Conservation (phyloP, 2,797 vertebrate genomes). For the Crotalus adamanteus region DNA sequence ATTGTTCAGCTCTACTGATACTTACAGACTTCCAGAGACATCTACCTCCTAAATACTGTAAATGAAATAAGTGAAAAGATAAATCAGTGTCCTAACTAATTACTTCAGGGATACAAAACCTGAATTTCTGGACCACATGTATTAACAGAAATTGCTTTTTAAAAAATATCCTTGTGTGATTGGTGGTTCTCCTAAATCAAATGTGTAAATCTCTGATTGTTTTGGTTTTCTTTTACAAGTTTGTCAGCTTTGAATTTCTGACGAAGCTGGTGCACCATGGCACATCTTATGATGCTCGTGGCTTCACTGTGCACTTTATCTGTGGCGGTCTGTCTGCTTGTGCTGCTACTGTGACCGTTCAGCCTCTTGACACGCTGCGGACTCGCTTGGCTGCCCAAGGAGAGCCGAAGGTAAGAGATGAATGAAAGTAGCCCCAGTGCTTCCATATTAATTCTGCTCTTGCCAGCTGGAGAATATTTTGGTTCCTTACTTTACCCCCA, state of each 20-base stretch:
- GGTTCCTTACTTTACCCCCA: neutral
- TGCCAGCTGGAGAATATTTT: neutral
- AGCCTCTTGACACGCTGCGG: constrained; percentile 90
- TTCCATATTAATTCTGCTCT: neutral
- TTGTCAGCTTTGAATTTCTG: constrained; percentile 85
- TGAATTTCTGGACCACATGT: neutral
- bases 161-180: neutral
- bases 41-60: neutral
- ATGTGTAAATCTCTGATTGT: neutral
- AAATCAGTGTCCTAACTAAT: neutral
- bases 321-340: constrained; percentile 90
- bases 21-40: neutral
- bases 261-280: constrained; percentile 81
- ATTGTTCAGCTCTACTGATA: neutral
- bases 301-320: constrained; percentile 81
- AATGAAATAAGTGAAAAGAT: neutral
- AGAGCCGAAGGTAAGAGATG: constrained; percentile 85
- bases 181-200: neutral
- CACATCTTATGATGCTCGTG: constrained; percentile 69
- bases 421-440: fast-evolving
- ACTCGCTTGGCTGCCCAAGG: constrained; percentile 96
- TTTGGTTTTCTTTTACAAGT: constrained; percentile 71
- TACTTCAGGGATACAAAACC: neutral
- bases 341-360: constrained; percentile 81
- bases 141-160: neutral